Evolutionary conservation across 2,797 vertebrate genomes (phyloP), one percentile per base, ranked within the genome.

Genomic region (Sebastes itinus): DNA sequence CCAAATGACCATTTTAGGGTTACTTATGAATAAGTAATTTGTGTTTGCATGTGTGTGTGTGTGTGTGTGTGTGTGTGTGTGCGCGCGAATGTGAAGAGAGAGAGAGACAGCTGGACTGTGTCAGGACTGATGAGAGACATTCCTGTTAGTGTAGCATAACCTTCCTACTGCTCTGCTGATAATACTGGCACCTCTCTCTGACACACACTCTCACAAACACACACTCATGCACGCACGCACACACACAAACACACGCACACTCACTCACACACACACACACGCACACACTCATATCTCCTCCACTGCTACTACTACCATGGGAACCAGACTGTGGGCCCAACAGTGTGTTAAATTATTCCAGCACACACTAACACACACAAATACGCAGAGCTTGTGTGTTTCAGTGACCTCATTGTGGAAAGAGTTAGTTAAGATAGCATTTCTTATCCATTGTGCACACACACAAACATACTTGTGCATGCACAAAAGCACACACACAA

Each of bases 141-240:
- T 94, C 96, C 96, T 99, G 97, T 98, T 98, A 97, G 96, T 97
- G 92, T 95, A 98, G 96, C 91, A 91, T 96, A 98, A 98, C 97
- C 97, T 96, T 96, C 92, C 95, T 90, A 89, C 96, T 96, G 95
- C 96, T 96, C 95, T 96, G 90, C 95, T 97, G 98, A 99, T 99
- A 99, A 98, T 97, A 96, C 97, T 96, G 97, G 97, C 98, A 98
- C 97, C 97, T 92, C 87, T 86, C 82, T 81, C 13, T 72, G 20
- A 75, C 74, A 82, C 80, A 77, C 78, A 80, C 81, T 78, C 74
- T 66, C 81, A 82, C 61, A 76, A 75, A 72, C 49, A 78, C 75
- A 84, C 69, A 78, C 71, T 79, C 73, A 78, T 22, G 77, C 68
- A 52, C 35, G 1, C 75, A 83, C 69, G 62, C 73, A 79, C 80